phyloP scores from a whole-genome alignment of 2,888 invertebrate species.

The Thereva unica region DNA sequence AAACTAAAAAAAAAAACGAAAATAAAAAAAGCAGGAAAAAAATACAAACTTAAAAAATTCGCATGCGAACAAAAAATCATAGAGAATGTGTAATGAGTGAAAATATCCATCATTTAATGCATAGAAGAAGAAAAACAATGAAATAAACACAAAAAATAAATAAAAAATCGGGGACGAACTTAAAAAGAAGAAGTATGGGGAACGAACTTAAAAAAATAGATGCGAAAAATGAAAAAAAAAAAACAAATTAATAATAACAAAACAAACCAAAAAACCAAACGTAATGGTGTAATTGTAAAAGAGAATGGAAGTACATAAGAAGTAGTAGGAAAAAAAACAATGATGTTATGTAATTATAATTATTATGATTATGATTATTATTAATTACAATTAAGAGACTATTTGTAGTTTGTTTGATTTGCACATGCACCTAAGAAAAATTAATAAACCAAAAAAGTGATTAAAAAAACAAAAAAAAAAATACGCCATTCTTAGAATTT shows the following conservation, averaged over 20 bases:
- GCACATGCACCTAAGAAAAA: slow-evolving; percentile 47
- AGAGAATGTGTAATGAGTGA: slow-evolving; percentile 4
- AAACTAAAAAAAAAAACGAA: too few relatives aligned
- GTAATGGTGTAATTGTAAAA: neutral
- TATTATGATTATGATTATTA: slow-evolving; percentile 31
- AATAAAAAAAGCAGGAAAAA: too few relatives aligned
- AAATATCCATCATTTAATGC: slow-evolving; percentile 6
- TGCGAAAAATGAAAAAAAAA: too few relatives aligned
- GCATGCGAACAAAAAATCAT: slow-evolving; percentile 3
- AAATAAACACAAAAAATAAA: too few relatives aligned
- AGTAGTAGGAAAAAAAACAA: neutral
- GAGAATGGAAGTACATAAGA: neutral
- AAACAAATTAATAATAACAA: too few relatives aligned
- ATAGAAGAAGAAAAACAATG: slow-evolving; percentile 9
- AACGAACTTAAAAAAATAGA: too few relatives aligned
- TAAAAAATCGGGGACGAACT: too few relatives aligned
- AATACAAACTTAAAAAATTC: too few relatives aligned
- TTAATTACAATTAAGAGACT: slow-evolving; percentile 41
- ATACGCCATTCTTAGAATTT: too few relatives aligned
- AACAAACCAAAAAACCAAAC: too few relatives aligned
- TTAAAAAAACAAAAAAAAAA: slow-evolving; percentile 37
- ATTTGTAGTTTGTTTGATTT: slow-evolving; percentile 48
- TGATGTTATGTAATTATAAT: slow-evolving; percentile 26
- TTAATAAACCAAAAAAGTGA: slow-evolving; percentile 38
- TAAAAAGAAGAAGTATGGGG: too few relatives aligned